phyloP scores from a whole-genome alignment of 2,888 invertebrate genomes.

The Troides aeacus region DNA sequence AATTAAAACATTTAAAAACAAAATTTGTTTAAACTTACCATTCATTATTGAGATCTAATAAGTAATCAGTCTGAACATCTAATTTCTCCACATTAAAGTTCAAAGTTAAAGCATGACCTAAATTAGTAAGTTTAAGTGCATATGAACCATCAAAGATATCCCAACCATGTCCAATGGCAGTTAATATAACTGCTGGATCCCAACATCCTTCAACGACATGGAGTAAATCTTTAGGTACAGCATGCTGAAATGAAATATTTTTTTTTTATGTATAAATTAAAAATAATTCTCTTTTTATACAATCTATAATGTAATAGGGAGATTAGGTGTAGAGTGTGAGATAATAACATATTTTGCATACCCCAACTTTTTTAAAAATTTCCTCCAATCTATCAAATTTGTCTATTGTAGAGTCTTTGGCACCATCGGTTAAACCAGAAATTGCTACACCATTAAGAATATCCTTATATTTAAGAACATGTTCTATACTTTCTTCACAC shows the following conservation, averaged over 20 bases:
- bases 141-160: conserved; percentile 95
- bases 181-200: conserved; percentile 85
- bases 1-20: too few species aligned
- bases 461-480: conserved; percentile 76
- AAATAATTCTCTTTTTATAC: too few species aligned
- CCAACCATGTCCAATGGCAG: conserved; percentile 87
- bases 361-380: conserved; percentile 82
- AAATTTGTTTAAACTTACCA: conserved; percentile 55
- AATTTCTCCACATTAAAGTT: conserved; percentile 61
- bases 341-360: conserved; percentile 53
- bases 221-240: conserved; percentile 84
- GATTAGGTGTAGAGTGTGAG: too few species aligned
- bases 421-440: conserved; percentile 90
- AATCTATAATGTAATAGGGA: too few species aligned
- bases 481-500: conserved; percentile 82
- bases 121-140: conserved; percentile 84
- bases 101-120: conserved; percentile 84
- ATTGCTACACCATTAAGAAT: conserved; percentile 86
- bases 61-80: conserved; percentile 60
- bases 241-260: conserved; percentile 63
- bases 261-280: neutral
- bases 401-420: conserved; percentile 77
- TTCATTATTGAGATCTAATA: conserved; percentile 80
- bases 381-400: conserved; percentile 73
- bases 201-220: conserved; percentile 89